A percentile compares a stretch with the other conserved stretches of the same genome.
Conservation (phyloP, 2,888 invertebrate species). For the Nymphalis polychloros region DNA sequence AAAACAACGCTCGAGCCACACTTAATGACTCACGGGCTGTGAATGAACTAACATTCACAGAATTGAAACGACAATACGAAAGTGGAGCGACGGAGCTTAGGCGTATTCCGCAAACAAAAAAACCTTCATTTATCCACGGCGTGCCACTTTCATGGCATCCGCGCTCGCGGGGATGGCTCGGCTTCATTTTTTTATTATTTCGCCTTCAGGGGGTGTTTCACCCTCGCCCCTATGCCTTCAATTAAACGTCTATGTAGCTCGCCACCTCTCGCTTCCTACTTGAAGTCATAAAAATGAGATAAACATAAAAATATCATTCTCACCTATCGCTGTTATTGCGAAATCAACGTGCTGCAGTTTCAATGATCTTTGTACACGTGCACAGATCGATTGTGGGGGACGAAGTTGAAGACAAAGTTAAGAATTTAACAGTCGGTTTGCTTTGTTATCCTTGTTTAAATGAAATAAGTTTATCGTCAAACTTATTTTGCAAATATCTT, state of each 20-base stretch:
- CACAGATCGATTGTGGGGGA: background rate
- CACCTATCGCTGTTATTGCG: constrained; percentile 64
- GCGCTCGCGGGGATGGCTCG: constrained; percentile 73
- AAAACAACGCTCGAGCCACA: constrained; percentile 48
- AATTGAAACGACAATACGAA: constrained; percentile 75
- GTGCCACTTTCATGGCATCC: constrained; percentile 81
- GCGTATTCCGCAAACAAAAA: constrained; percentile 74
- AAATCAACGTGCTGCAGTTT: background rate
- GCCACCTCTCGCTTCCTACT: constrained; percentile 74
- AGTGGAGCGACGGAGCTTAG: constrained; percentile 75
- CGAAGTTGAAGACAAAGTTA: too few relatives aligned
- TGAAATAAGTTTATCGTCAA: background rate
- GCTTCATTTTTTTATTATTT: constrained; percentile 78
- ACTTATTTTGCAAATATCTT: background rate
- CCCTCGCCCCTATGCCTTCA: constrained; percentile 68
- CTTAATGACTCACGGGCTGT: constrained; percentile 65
- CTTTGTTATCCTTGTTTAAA: background rate
- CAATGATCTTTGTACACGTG: background rate
- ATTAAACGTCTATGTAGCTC: constrained; percentile 78
- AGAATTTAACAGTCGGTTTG: background rate
- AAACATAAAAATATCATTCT: constrained; percentile 74
- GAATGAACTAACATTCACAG: constrained; percentile 76
- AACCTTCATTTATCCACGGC: constrained; percentile 79
- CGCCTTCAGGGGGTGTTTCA: constrained; percentile 54
- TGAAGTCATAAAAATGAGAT: constrained; percentile 76